Base-by-base conservation (phyloP, 2,888 invertebrate species). In the Adelognathus sp. region DNA sequence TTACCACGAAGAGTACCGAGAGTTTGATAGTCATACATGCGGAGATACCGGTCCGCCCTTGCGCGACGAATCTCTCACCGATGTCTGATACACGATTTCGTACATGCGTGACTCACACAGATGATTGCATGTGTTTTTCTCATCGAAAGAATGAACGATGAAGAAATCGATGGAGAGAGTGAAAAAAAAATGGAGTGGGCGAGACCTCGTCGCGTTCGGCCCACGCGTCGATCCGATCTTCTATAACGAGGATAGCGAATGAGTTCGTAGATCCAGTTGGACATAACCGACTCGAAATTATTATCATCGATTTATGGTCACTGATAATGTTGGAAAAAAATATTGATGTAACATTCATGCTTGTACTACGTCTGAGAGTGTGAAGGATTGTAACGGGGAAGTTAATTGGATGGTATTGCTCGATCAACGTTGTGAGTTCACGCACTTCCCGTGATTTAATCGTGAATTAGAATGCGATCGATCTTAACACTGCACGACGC, bases 11-110 rank as follows among this genome's bases (percentile, higher is more conserved):
- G 50, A 21, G 18, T 41, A 4, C 36, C 21, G 6, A 4, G n/a
- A 24, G 60, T 58, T 29, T 16, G 31, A 61, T 66, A 36, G 52
- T n/a, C 21, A 33, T 29, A 61, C 27, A 1, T 31, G 24, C 2
- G 44, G 16, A n/a, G 50, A 61, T 83, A 86, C 83, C 85, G 86
- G 86, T 86, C 84, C 84, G 86, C 83, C 84, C 81, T 77, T 83
- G 81, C 82, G 78, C 71, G 80, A n/a, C n/a, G n/a, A n/a, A n/a
- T n/a, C n/a, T 75, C 52, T 76, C 31, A 31, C 33, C 39, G 36
- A 24, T 50, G 63, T 44, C 46, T 44, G 36, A 67, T 52, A 67
- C 39, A 39, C 36, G 50, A 29, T 16, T 56, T 73, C 73, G 33
- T 56, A 31, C 21, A 44, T 67, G 78, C 79, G 81, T 81, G 67